A percentile compares a stretch with the other conserved stretches of the same genome.
Conservation (phyloP, 1,140 invertebrate species). For the Atopsyche davidsoni region DNA sequence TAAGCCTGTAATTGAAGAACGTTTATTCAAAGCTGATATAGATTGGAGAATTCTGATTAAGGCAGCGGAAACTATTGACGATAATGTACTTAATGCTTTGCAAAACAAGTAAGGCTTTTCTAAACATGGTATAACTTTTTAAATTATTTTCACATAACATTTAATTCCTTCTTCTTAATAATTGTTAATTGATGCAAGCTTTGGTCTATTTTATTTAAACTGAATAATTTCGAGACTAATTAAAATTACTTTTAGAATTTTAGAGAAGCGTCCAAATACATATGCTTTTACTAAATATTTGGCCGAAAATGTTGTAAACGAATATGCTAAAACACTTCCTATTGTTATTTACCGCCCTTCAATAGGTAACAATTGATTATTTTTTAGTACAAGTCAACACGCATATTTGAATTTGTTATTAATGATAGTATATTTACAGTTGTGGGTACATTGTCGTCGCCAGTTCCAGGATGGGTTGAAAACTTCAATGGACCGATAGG, state of each 20-base stretch:
- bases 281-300: constrained; percentile 62
- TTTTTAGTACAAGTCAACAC: no score
- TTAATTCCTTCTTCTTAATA: no score
- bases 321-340: no score
- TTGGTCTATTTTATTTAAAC: no score
- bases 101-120: background rate
- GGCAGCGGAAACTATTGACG: constrained; percentile 60
- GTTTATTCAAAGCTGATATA: constrained; percentile 59
- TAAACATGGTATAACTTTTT: background rate
- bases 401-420: no score
- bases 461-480: no score
- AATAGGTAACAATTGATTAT: background rate
- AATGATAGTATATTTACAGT: no score
- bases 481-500: constrained; percentile 4
- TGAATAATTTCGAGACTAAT: no score
- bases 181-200: no score
- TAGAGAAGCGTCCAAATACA: constrained; percentile 51
- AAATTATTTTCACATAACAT: constrained; percentile 27
- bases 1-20: constrained; percentile 49
- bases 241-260: background rate
- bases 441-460: background rate
- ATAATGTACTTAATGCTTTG: constrained; percentile 52
- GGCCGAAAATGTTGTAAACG: constrained; percentile 55
- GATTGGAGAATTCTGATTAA: constrained; percentile 66
- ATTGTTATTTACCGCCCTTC: constrained; percentile 67